These are phyloP conservation scores for Aix galericulata DNA, from an alignment of 2,113 vertebrate genomes.

Conservation along the genomic window DNA sequence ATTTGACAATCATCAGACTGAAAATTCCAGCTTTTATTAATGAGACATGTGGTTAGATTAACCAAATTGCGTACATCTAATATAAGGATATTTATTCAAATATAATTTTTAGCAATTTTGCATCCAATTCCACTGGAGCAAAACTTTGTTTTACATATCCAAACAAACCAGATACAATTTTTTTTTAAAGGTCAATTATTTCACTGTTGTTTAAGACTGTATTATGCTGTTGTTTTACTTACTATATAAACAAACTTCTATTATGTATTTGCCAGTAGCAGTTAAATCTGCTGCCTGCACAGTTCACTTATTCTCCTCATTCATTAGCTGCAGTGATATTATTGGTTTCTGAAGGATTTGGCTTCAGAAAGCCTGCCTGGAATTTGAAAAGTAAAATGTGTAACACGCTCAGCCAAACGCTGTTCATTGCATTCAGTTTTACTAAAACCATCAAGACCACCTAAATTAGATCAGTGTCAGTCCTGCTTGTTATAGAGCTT, in stretches of 20 bases:
- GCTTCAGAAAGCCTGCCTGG: neutral
- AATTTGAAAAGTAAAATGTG: neutral
- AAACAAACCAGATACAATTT: neutral
- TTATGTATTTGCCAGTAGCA: neutral
- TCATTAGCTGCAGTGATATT: neutral
- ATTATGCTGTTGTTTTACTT: neutral
- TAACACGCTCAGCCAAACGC: neutral
- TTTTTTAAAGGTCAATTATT: neutral
- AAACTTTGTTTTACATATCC: neutral
- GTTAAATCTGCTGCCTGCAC: neutral
- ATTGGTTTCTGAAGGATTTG: neutral
- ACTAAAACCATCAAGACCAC: neutral
- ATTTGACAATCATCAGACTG: neutral
- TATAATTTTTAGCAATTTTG: neutral
- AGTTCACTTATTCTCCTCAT: neutral
- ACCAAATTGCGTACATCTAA: neutral
- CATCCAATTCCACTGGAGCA: neutral
- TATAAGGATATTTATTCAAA: neutral
- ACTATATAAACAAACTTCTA: neutral
- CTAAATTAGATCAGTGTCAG: neutral
- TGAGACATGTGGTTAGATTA: neutral
- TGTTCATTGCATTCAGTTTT: neutral
- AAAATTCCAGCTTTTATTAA: neutral
- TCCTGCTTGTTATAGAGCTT: neutral
- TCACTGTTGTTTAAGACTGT: neutral